Percentiles rank a stretch among this genome's conserved stretches.
phyloP scores from a whole-genome alignment of 2,113 vertebrate genomes.

The Pachycephala philippinensis region DNA sequence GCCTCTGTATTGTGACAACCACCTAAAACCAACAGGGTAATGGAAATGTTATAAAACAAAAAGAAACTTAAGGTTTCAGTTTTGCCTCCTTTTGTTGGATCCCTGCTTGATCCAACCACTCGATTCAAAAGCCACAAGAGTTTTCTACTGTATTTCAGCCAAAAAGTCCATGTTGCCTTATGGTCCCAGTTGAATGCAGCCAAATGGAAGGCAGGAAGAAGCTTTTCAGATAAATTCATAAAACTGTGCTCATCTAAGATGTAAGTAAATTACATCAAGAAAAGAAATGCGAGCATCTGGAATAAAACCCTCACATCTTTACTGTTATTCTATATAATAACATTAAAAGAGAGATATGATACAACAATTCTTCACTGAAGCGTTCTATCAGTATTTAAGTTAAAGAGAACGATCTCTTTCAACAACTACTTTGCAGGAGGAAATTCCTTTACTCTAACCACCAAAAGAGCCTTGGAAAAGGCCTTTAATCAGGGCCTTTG shows the following conservation, averaged over 20 bases:
- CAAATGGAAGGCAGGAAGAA: neutral
- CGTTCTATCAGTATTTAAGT: neutral
- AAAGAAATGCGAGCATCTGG: neutral
- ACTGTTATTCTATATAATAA: neutral
- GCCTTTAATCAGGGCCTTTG: conserved; percentile 49
- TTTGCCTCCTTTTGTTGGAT: neutral
- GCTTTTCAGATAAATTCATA: conserved; percentile 8
- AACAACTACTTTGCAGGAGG: conserved; percentile 25
- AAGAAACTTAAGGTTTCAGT: neutral
- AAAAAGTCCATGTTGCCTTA: neutral
- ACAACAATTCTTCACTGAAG: neutral
- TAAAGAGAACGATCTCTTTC: conserved; percentile 34
- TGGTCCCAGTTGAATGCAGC: neutral
- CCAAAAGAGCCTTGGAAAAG: conserved; percentile 13
- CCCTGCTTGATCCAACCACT: neutral
- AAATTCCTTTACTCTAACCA: conserved; percentile 36
- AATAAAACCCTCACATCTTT: conserved; percentile 17
- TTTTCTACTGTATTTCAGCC: conserved; percentile 21
- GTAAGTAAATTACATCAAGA: neutral
- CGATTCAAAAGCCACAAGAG: neutral
- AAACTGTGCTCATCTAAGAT: neutral
- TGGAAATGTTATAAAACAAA: neutral
- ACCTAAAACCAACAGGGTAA: neutral
- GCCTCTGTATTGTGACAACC: neutral
- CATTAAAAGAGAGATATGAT: neutral